Evolutionary conservation across 1,140 invertebrate genomes (phyloP).

Genomic region (Caenorhabditis remanei): DNA sequence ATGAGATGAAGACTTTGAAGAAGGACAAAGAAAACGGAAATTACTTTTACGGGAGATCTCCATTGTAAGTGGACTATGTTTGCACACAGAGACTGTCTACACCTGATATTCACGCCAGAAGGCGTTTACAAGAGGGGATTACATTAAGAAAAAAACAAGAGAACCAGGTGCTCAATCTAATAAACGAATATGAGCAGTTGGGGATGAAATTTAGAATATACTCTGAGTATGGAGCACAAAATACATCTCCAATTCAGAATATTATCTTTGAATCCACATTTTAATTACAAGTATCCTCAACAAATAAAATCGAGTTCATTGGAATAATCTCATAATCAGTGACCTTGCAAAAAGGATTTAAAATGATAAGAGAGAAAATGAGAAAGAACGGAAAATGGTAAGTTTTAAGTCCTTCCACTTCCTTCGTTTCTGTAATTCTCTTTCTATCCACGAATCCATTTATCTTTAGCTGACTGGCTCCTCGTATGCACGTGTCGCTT

Average conservation of each 20-base stretch:
- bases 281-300: too few relatives aligned
- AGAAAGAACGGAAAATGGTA: neutral
- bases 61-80: neutral
- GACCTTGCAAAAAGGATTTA: neutral
- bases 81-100: slow-evolving; percentile 26
- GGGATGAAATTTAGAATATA: too few relatives aligned
- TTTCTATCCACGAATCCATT: neutral
- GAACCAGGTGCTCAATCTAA: neutral
- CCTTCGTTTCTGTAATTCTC: neutral
- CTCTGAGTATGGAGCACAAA: too few relatives aligned
- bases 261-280: too few relatives aligned
- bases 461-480: neutral
- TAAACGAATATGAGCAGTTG: neutral
- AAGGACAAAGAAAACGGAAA: neutral
- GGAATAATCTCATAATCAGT: too few relatives aligned
- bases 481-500: neutral
- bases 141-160: neutral
- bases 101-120: neutral
- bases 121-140: neutral
- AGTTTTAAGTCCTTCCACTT: neutral
- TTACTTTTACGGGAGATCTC: neutral
- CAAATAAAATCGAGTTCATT: too few relatives aligned
- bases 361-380: neutral
- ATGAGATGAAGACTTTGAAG: neutral
- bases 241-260: too few relatives aligned